A percentile compares a stretch with the other conserved stretches of the same genome.
phyloP scores from a whole-genome alignment of 2,888 invertebrate genomes.

The Chloroclystis v-ata region DNA sequence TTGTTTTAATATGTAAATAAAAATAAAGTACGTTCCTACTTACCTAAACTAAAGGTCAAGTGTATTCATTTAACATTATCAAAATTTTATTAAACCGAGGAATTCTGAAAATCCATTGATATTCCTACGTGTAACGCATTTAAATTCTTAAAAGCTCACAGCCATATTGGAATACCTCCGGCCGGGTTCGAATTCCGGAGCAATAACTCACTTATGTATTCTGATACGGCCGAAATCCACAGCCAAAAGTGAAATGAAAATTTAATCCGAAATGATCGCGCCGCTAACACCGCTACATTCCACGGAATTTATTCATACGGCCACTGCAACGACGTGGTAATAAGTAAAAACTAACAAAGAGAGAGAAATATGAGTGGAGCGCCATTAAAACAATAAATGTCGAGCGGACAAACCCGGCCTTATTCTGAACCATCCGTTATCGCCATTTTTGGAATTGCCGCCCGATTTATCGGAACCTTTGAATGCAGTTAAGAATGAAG shows the following conservation, averaged over 20 bases:
- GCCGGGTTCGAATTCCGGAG: not conserved
- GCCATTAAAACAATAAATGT: slow-evolving; percentile 62
- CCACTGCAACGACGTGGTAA: slow-evolving; percentile 49
- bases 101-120: too few relatives aligned
- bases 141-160: too few relatives aligned
- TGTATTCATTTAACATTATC: too few relatives aligned
- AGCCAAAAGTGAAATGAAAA: slow-evolving; percentile 55
- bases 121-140: too few relatives aligned
- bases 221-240: slow-evolving; percentile 31
- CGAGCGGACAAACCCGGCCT: slow-evolving; percentile 38
- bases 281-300: slow-evolving; percentile 35
- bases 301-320: slow-evolving; percentile 57
- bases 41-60: too few relatives aligned
- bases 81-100: too few relatives aligned
- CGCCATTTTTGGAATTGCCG: not conserved
- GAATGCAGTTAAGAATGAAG: not conserved
- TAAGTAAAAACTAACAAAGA: slow-evolving; percentile 64
- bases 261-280: slow-evolving; percentile 58
- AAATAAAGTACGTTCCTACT: too few relatives aligned
- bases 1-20: too few relatives aligned
- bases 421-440: slow-evolving; percentile 17
- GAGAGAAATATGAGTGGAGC: slow-evolving; percentile 55
- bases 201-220: slow-evolving; percentile 18
- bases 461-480: not conserved
- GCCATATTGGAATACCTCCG: not conserved